Percentiles rank a stretch among this genome's conserved stretches.
Evolutionary conservation across 2,797 vertebrate species (phyloP).

Genomic region (Coregonus sp.): DNA sequence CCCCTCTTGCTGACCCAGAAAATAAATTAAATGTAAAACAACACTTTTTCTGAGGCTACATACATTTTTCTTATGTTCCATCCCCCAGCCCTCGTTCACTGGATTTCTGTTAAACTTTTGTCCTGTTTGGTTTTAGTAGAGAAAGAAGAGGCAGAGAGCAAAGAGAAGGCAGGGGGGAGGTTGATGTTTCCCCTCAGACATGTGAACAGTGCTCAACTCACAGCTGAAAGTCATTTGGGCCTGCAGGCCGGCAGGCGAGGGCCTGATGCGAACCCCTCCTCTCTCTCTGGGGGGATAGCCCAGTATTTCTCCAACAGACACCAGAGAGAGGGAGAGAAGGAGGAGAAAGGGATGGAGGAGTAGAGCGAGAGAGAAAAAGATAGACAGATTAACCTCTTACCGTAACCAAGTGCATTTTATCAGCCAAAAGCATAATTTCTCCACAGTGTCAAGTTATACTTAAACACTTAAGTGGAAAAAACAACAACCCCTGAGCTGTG

Average conservation of each 20-base stretch:
- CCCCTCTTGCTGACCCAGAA: slow-evolving; percentile 23
- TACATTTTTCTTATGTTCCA: slow-evolving; percentile 41
- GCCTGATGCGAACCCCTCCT: slow-evolving; percentile 58
- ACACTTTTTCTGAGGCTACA: slow-evolving; percentile 28
- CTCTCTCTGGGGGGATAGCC: slow-evolving; percentile 21
- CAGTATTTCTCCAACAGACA: background rate
- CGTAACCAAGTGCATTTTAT: background rate
- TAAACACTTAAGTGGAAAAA: slow-evolving; percentile 6
- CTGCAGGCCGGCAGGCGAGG: slow-evolving; percentile 61
- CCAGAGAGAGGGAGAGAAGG: background rate
- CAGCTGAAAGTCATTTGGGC: slow-evolving; percentile 82
- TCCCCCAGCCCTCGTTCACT: slow-evolving; percentile 21
- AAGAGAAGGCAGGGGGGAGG: slow-evolving; percentile 16
- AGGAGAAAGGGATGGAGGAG: slow-evolving; percentile 28
- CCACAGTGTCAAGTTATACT: background rate
- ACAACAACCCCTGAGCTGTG: slow-evolving; percentile 5
- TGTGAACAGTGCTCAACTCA: slow-evolving; percentile 71
- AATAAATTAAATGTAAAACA: slow-evolving; percentile 46
- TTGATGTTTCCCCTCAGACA: slow-evolving; percentile 75
- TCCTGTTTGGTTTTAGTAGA: slow-evolving; percentile 37
- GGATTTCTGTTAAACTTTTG: background rate
- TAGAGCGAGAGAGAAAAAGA: slow-evolving; percentile 33
- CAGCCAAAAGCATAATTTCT: background rate
- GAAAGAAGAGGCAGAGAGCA: background rate
- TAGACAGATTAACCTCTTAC: slow-evolving; percentile 13